Conservation (phyloP, 1,140 invertebrate species). For the Notospermus geniculatus region DNA sequence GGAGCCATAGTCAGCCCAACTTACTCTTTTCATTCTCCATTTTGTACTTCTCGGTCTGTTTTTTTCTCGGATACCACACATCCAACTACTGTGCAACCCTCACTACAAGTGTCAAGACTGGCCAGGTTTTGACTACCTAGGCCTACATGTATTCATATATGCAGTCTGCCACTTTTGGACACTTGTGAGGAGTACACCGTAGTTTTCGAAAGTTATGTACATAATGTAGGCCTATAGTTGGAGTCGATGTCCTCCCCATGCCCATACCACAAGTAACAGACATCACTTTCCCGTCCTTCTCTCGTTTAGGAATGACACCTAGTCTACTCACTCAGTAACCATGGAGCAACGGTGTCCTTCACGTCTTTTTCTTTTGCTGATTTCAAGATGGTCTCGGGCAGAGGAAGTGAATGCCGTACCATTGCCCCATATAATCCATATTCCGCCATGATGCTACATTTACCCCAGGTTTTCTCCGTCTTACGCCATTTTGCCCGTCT, state of each 20-base stretch:
- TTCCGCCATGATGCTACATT: conserved; percentile 67
- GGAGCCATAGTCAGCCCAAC: too few species aligned
- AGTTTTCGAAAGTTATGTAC: too few species aligned
- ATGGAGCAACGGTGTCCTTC: conserved; percentile 87
- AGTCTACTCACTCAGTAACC: conserved; percentile 84
- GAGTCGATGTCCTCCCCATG: not conserved
- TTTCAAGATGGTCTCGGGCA: conserved; percentile 96
- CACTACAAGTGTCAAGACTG: not conserved
- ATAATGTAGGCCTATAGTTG: not conserved
- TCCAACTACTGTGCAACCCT: too few species aligned
- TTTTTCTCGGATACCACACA: too few species aligned
- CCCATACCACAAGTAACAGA: not conserved
- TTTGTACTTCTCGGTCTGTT: too few species aligned
- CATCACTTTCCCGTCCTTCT: too few species aligned
- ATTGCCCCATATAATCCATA: conserved; percentile 99
- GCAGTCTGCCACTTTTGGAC: too few species aligned
- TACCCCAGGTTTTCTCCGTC: conserved; percentile 98
- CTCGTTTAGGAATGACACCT: too few species aligned
- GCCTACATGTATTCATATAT: too few species aligned
- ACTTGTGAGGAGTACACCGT: too few species aligned
- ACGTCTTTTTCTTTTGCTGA: conserved; percentile 71
- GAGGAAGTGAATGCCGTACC: conserved; percentile 94
- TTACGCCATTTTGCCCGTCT: conserved; percentile 98
- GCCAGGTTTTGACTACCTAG: too few species aligned
- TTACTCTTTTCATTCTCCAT: too few species aligned